Evolutionary conservation across 1,140 invertebrate species (phyloP).

Genomic region (Harlomillsia oculata): DNA sequence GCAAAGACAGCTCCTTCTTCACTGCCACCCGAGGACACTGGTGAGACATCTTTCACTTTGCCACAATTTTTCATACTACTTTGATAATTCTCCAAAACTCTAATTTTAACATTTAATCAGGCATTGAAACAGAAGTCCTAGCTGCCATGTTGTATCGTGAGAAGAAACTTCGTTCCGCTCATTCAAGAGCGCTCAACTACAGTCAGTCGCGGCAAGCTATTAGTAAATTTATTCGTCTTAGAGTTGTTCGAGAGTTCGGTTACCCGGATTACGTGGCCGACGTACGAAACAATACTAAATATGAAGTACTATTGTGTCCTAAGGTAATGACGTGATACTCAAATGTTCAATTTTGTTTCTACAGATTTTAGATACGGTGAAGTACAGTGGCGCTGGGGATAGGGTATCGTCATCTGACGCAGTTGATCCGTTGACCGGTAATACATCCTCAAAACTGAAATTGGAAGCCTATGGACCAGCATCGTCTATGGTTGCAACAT

Average conservation of each 20-base stretch:
- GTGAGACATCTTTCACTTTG: no score
- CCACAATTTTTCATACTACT: no score
- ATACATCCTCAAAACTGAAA: no score
- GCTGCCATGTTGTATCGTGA: constrained; percentile 75
- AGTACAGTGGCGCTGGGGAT: constrained; percentile 1
- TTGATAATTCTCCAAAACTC: no score
- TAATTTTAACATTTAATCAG: no score
- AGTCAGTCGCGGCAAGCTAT: constrained; percentile 18
- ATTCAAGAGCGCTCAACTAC: constrained; percentile 15
- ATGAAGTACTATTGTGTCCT: no score
- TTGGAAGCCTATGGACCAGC: no score
- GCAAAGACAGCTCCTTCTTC: no score
- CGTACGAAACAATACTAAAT: constrained; percentile 40
- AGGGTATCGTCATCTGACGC: background rate
- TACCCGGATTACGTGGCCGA: constrained; percentile 83
- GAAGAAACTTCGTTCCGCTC: constrained; percentile 69
- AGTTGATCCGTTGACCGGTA: background rate
- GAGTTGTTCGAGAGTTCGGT: constrained; percentile 87
- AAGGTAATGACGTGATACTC: background rate
- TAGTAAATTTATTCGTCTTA: constrained; percentile 60
- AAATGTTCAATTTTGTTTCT: background rate
- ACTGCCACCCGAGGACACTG: no score
- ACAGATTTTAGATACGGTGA: constrained; percentile 3
- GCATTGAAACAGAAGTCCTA: constrained; percentile 62
- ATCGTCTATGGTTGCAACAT: no score